Evolutionary conservation across 2,113 vertebrate genomes (phyloP), one percentile per base, ranked within the genome.

Genomic region (Phaetusa simplex): DNA sequence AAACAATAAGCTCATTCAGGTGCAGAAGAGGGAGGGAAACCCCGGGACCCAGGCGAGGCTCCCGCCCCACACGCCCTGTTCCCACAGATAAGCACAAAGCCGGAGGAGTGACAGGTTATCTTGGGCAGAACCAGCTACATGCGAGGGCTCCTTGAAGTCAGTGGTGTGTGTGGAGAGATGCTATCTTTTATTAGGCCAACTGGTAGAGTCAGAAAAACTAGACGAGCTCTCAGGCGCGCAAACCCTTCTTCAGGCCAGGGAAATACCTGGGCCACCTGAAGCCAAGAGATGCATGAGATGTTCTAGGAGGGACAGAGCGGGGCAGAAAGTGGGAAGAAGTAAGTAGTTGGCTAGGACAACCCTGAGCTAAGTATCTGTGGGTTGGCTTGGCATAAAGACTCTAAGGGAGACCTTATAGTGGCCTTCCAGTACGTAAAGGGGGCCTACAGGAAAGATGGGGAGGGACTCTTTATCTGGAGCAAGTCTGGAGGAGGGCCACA

Each of bases 1-100:
- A 93, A 97, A 98, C 97, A 97, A 96, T 93, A 73, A 80, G 94
- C 12, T 22, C 62, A 95, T 97, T 94, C 79, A 97, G 95, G 92
- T 94, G 91, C 93, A 96, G 90, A 86, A 92, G 84, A 97, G 87
- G 94, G 96, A 96, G 90, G 94, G 91, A 90, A 93, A 61, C 73
- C 22, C 72, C 6, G 86, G 38, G 86, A 96, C 45, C 59, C 80
- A 94, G 89, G 72, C 20, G 58, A 92, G 88, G 76, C 82, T 94
- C 83, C 83, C 0, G 21, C 90, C 94, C 74, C 86, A 81, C 96
- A 97, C 95, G 29, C 95, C 93, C 93, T 64, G 91, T 96, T 96
- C 93, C 94, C 97, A 97, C 84, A 94, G 94, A 96, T 93, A 95
- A 92, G 83, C 86, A 91, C 86, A 76, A 89, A 95, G 86, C 40